Base-by-base conservation (phyloP, 2,888 invertebrate genomes). In the Liodrosophila aerea region DNA sequence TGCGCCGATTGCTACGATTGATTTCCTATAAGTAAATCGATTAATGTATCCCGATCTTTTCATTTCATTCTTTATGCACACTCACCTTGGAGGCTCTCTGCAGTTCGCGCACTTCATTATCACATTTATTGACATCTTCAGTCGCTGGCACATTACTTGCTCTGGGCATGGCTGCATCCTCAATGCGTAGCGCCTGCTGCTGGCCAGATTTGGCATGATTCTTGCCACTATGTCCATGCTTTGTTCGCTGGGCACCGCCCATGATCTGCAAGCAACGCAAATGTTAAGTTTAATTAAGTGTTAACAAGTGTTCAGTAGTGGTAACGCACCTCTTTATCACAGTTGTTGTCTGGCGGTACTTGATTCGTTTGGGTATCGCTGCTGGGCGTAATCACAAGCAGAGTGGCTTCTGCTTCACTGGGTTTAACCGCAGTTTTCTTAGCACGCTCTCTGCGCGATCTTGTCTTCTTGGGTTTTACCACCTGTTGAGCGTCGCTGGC, bases 1-100 rank as follows among this genome's bases (percentile, higher is more conserved):
- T 92, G 72, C 92, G 91, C 62, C 92, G 92, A 77, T 93, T 93
- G 73, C 93, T 93, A 44, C 93, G 91, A 84, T 93, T 93, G 50
- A 93, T 93, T 88, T 93, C 92, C 87, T 90, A 29, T 29, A 7
- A n/a, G n/a, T n/a, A n/a, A n/a, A n/a, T n/a, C n/a, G n/a, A n/a
- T n/a, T n/a, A n/a, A n/a, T n/a, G n/a, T n/a, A n/a, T n/a, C n/a
- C n/a, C n/a, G n/a, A n/a, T n/a, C n/a, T n/a, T 22, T 18, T n/a
- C 16, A 9, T 29, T 29, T 29, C 8, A 7, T 29, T 7, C 8
- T 29, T 7, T 4, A 1, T 11, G 4, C n/a, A n/a, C 11, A 39
- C 57, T 59, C 77, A 90, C 90, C 86, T 91, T 92, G 9, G 93
- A 93, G 54, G 93, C 93, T 64, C 92, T 89, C 65, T 92, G 92